Evolutionary conservation across 2,113 vertebrate genomes (phyloP).

Genomic region (Pristiophorus japonicus): DNA sequence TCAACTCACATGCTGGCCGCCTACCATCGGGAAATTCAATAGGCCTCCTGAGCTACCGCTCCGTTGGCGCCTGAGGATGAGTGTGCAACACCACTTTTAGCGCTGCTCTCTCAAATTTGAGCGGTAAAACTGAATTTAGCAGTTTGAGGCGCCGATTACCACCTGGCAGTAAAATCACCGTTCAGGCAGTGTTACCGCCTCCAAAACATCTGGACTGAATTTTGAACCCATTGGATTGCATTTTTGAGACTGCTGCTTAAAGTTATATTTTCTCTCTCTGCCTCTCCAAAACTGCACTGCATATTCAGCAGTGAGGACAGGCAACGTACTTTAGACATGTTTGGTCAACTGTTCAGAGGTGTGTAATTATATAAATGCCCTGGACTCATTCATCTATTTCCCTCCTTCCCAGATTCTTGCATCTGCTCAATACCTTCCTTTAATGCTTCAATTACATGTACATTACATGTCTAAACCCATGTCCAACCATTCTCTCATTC

Average conservation of each 20-base stretch:
- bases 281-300: not conserved
- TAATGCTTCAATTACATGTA: not conserved
- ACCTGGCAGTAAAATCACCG: too few species aligned
- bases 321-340: not conserved
- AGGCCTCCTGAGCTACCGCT: too few species aligned
- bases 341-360: not conserved
- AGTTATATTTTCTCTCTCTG: not conserved
- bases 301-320: not conserved
- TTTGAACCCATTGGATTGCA: too few species aligned
- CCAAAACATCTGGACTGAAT: too few species aligned
- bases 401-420: not conserved
- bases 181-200: too few species aligned
- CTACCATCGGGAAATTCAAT: too few species aligned
- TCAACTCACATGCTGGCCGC: too few species aligned
- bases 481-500: not conserved
- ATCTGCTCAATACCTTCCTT: not conserved
- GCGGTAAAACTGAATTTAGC: too few species aligned
- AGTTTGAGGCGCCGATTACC: too few species aligned
- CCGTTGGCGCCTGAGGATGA: too few species aligned
- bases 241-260: not conserved
- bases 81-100: too few species aligned
- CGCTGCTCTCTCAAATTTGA: too few species aligned
- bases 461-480: not conserved
- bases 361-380: not conserved
- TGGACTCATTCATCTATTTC: not conserved